phyloP scores from a whole-genome alignment of 2,113 vertebrate species.

The Sigmodon hispidus region DNA sequence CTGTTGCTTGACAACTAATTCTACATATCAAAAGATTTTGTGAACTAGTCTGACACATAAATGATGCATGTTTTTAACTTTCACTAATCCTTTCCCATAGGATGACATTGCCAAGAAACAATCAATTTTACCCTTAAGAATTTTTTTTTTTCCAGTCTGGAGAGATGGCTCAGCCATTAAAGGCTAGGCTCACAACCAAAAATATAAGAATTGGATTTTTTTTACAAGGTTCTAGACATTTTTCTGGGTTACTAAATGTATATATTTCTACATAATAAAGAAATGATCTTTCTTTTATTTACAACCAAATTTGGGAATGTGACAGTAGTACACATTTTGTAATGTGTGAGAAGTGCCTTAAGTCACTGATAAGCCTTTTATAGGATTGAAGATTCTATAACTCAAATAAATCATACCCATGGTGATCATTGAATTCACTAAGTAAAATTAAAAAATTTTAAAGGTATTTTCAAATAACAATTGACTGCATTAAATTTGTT shows the following conservation, averaged over 20 bases:
- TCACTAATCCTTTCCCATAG: slow-evolving; percentile 83
- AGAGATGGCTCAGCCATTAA: too few species aligned
- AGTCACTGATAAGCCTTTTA: background rate
- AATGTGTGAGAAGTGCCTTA: background rate
- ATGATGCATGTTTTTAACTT: slow-evolving; percentile 83
- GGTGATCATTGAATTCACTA: background rate
- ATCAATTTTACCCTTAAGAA: slow-evolving; percentile 76
- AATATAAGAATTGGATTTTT: slow-evolving; percentile 68
- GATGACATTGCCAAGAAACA: slow-evolving; percentile 81
- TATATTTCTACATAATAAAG: slow-evolving; percentile 38
- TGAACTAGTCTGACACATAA: slow-evolving; percentile 83
- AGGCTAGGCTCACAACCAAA: too few species aligned
- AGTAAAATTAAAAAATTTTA: background rate
- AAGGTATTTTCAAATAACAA: slow-evolving; percentile 6
- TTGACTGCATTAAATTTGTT: background rate
- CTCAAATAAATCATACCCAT: background rate
- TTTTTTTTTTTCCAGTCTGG: too few species aligned
- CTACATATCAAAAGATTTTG: slow-evolving; percentile 82
- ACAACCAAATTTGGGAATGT: background rate
- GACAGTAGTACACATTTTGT: background rate
- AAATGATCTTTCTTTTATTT: background rate
- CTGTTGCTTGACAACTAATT: slow-evolving; percentile 84
- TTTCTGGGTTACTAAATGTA: slow-evolving; percentile 53
- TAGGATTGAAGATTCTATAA: background rate
- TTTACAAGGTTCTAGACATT: slow-evolving; percentile 74